A percentile compares a stretch with the other conserved stretches of the same genome.
Conservation (phyloP, 2,888 invertebrate genomes). For the Carabus problematicus region DNA sequence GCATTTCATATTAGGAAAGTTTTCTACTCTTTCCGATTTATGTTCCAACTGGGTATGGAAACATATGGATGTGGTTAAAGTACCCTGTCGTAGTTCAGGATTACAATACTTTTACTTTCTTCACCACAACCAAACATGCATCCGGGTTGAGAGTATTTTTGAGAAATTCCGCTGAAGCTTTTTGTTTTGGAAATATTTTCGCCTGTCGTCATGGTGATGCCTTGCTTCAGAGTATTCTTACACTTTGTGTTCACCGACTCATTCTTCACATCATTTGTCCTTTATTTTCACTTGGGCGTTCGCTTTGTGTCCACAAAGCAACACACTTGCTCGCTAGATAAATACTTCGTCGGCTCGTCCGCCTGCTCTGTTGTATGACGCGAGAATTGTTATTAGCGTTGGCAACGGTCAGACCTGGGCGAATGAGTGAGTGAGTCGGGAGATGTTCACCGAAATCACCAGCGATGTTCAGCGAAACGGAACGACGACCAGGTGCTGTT, state of each 20-base stretch:
- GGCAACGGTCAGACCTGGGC: neutral
- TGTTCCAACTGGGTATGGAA: too few species aligned
- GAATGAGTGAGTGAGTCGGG: too few species aligned
- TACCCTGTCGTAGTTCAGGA: too few species aligned
- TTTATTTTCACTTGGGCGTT: constrained; percentile 19
- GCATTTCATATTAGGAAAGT: too few species aligned
- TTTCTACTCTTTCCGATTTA: too few species aligned
- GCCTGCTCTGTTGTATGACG: neutral
- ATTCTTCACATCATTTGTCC: constrained; percentile 20
- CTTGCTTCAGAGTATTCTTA: constrained; percentile 15
- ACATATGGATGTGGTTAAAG: too few species aligned
- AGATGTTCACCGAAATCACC: too few species aligned
- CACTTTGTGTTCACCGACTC: constrained; percentile 10
- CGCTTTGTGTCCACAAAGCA: constrained; percentile 15
- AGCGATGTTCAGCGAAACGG: too few species aligned
- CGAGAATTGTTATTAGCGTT: constrained; percentile 19
- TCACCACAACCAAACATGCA: too few species aligned
- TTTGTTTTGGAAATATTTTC: constrained; percentile 23
- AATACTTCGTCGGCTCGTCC: constrained; percentile 3
- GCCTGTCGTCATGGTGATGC: constrained; percentile 6
- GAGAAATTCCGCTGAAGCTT: neutral
- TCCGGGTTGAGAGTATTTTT: too few species aligned
- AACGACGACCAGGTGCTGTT: too few species aligned
- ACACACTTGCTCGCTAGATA: constrained; percentile 21
- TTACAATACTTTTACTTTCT: too few species aligned